Base-by-base conservation (phyloP, 2,113 vertebrate species). In the Thryonomys swinderianus region DNA sequence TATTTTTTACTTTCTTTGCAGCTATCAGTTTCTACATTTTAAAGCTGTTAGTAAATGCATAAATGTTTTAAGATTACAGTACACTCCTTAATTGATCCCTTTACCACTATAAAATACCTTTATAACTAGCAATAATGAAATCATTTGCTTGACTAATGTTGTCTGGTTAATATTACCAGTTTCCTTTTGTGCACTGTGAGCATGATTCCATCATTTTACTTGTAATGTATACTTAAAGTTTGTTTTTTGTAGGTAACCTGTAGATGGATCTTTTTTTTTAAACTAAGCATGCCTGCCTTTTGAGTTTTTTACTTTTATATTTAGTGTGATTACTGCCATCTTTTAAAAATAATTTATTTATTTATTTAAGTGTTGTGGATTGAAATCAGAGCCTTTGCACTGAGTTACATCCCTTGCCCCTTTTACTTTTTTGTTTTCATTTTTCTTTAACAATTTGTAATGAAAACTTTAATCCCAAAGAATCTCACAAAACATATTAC, bases 391-490 rank as follows among this genome's bases (percentile, higher is more conserved):
- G 71, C 40, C 40, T 45, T 45, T 45, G 12, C 71, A 74, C 23
- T 45, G 25, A 74, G 73, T 13, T 74, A 40, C 9, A 71, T 71
- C 6, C 67, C 42, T 30, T 48, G 37, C 37, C 25, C 11, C 73
- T 45, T 74, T 74, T 45, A 74, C 27, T 74, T 45, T 25, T 74
- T 14, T 74, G 2, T 45, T 45, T 74, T 74, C 10, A 7, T 51
- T 51, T 51, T 62, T 71, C 85, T 81, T 64, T 45, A 97, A 98
- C 95, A 79, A 98, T 98, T 98, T 98, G 98, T 99, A 99, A 98
- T 98, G 98, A 98, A 99, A 99, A 98, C 97, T 99, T 99, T 99
- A 99, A 99, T 99, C 98, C 98, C 98, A 98, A 98, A 97, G 97
- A 98, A 86, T 98, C 97, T 98, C 98, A 98, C 98, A 98, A 98